phyloP scores from a whole-genome alignment of 2,113 vertebrate species.

The Mola mola region DNA sequence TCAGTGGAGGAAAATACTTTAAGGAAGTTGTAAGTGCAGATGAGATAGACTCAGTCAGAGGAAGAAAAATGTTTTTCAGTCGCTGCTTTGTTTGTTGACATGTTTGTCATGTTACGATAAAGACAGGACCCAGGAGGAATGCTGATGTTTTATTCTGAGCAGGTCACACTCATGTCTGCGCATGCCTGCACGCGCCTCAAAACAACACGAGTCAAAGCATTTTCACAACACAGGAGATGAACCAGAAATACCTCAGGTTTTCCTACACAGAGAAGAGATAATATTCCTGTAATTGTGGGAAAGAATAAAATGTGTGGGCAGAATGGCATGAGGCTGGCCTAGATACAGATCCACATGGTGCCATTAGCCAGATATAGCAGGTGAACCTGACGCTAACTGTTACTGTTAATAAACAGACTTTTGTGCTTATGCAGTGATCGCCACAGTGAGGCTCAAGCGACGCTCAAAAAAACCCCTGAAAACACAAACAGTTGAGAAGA shows the following conservation, averaged over 20 bases:
- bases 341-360: conserved; percentile 65
- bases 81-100: conserved; percentile 27
- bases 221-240: conserved; percentile 47
- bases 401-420: conserved; percentile 51
- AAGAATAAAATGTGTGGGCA: conserved; percentile 47
- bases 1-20: conserved; percentile 10
- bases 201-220: conserved; percentile 32
- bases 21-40: neutral
- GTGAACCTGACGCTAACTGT: conserved; percentile 43
- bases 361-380: conserved; percentile 56
- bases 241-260: conserved; percentile 52
- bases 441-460: conserved; percentile 4
- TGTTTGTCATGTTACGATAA: conserved; percentile 37
- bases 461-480: too few relatives aligned
- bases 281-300: conserved; percentile 40
- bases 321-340: conserved; percentile 47
- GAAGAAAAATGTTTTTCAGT: conserved; percentile 3
- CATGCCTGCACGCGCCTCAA: conserved; percentile 21
- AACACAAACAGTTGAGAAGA: too few relatives aligned
- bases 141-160: conserved; percentile 36
- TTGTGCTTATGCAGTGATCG: conserved; percentile 7
- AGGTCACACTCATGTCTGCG: conserved; percentile 5
- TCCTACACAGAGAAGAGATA: conserved; percentile 41
- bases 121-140: conserved; percentile 17
- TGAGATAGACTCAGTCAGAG: conserved; percentile 18